A percentile compares a stretch with the other conserved stretches of the same genome.
Evolutionary conservation across 2,113 vertebrate genomes (phyloP).

Genomic region (Podarcis cretensis): DNA sequence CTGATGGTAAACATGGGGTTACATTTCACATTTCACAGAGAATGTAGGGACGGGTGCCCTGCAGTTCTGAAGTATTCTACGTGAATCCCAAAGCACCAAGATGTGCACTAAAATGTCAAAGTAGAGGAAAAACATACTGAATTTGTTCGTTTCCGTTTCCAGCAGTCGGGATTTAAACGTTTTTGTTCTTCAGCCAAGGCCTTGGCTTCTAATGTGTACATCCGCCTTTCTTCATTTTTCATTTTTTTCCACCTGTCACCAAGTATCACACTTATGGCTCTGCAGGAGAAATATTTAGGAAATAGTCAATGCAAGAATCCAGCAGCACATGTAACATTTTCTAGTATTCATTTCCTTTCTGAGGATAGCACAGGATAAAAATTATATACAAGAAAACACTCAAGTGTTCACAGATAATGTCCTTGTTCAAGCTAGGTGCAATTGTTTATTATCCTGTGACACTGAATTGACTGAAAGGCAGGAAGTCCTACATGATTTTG

Average conservation of each 20-base stretch:
- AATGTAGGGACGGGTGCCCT: not conserved
- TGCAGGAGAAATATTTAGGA: conserved; percentile 73
- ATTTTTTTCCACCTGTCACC: conserved; percentile 99
- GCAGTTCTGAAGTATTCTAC: not conserved
- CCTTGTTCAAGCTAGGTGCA: not conserved
- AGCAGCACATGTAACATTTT: not conserved
- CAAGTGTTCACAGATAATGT: not conserved
- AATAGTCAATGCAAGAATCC: conserved; percentile 27
- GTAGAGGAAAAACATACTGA: conserved; percentile 80
- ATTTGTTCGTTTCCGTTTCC: conserved; percentile 99
- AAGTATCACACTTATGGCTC: conserved; percentile 99
- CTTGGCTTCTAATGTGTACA: conserved; percentile 98
- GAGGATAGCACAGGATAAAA: not conserved
- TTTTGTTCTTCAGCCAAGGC: conserved; percentile 99
- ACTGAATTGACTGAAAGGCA: not conserved
- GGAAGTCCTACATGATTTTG: not conserved
- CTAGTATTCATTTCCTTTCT: not conserved
- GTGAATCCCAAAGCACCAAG: not conserved
- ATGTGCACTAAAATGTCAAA: not conserved
- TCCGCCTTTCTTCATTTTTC: conserved; percentile 96
- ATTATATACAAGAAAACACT: conserved; percentile 5
- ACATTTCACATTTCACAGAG: not conserved
- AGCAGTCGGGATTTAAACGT: conserved; percentile 98
- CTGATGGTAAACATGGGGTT: not conserved
- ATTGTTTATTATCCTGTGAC: not conserved